Conservation (phyloP, 2,797 vertebrate genomes). For the Lithobates sylvaticus region DNA sequence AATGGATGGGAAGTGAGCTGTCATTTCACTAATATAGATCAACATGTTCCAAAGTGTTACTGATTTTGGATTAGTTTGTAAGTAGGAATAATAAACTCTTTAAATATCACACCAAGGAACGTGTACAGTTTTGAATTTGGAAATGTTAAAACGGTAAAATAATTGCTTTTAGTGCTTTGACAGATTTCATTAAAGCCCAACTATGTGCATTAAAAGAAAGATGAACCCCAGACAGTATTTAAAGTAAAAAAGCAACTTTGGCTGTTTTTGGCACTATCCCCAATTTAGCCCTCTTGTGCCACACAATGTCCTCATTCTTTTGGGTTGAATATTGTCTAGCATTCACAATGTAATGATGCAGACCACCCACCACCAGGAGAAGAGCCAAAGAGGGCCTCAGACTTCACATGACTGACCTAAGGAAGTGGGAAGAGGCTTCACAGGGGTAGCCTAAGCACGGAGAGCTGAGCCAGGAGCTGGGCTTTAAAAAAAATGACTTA, state of each 20-base stretch:
- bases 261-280: not conserved
- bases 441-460: too few species aligned
- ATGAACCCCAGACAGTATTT: not conserved
- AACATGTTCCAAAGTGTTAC: slow-evolving; percentile 30
- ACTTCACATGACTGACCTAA: too few species aligned
- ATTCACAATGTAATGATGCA: not conserved
- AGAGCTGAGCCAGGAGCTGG: too few species aligned
- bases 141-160: not conserved
- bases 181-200: too few species aligned
- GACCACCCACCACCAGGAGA: too few species aligned
- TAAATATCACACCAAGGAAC: slow-evolving; percentile 20
- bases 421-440: too few species aligned
- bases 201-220: too few species aligned
- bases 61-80: slow-evolving; percentile 27
- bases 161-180: not conserved
- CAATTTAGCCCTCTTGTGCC: not conserved
- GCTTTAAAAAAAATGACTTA: too few species aligned
- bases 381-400: too few species aligned
- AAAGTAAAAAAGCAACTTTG: not conserved
- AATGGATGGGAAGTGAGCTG: slow-evolving; percentile 37
- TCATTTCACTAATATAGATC: slow-evolving; percentile 42
- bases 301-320: not conserved
- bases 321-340: not conserved
- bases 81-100: slow-evolving; percentile 27
- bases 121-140: not conserved